These are phyloP conservation scores for Mus spicilegus DNA, from an alignment of 2,113 vertebrate species.

Conservation along the genomic window DNA sequence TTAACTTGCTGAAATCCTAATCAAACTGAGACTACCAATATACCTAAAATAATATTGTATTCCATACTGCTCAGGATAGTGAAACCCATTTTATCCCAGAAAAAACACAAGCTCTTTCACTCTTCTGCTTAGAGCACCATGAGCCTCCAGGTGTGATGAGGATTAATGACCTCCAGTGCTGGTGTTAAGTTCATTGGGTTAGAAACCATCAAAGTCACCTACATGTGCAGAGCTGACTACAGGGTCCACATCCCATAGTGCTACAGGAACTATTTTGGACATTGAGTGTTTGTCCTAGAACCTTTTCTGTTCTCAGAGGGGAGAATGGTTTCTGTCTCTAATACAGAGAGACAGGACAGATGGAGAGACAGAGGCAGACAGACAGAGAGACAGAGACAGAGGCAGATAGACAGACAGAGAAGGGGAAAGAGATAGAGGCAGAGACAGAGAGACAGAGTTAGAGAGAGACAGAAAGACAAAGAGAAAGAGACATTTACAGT, in stretches of 20 bases:
- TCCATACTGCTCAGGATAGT: slow-evolving; percentile 87
- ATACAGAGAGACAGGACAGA: neutral
- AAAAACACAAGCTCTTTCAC: slow-evolving; percentile 88
- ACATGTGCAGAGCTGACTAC: neutral
- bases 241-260: too few relatives aligned
- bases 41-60: slow-evolving; percentile 85
- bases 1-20: slow-evolving; percentile 85
- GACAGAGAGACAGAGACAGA: too few relatives aligned
- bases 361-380: too few relatives aligned
- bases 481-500: neutral
- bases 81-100: slow-evolving; percentile 91
- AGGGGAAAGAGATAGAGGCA: too few relatives aligned
- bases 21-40: slow-evolving; percentile 86
- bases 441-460: too few relatives aligned
- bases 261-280: neutral
- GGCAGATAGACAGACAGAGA: too few relatives aligned
- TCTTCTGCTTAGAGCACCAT: slow-evolving; percentile 91
- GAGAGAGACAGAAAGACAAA: too few relatives aligned
- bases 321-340: neutral
- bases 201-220: neutral
- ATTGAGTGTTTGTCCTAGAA: neutral
- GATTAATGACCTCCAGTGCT: slow-evolving; percentile 90
- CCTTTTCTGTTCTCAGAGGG: too few relatives aligned
- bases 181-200: slow-evolving; percentile 81
- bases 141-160: slow-evolving; percentile 87